phyloP scores from a whole-genome alignment of 35 echinoderm and acorn worm species.

The Holothuria glaberrima region DNA sequence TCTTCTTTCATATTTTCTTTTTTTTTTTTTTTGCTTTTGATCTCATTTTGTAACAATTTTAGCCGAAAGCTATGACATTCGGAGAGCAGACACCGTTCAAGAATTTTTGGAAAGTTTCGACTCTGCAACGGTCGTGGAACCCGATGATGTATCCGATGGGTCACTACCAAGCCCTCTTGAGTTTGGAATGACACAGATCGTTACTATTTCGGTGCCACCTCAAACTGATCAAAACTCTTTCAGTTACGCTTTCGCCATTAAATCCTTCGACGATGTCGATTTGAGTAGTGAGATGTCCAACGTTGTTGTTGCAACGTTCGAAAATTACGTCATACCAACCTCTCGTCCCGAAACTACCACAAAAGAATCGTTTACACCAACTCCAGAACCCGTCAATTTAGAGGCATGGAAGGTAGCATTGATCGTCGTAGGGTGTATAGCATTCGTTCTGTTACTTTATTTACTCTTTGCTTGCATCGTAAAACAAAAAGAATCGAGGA shows the following conservation, averaged over 20 bases:
- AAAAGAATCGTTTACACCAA: not conserved
- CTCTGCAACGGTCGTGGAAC: not conserved
- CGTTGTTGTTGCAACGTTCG: conserved; percentile 12
- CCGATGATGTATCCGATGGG: not conserved
- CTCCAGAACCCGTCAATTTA: not conserved
- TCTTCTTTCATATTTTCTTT: too few relatives aligned
- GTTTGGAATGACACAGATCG: conserved; percentile 13
- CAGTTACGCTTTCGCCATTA: conserved; percentile 22
- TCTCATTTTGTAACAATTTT: not conserved
- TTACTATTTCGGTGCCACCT: conserved; percentile 13
- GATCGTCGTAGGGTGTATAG: not conserved
- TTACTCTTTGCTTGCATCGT: not conserved
- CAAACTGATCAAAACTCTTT: not conserved
- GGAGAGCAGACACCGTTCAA: conserved; percentile 1
- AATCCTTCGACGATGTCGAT: not conserved
- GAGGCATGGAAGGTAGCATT: not conserved
- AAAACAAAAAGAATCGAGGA: not conserved
- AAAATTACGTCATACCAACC: not conserved
- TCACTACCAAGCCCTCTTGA: not conserved
- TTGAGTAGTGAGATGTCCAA: conserved; percentile 5
- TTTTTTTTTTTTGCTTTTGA: not conserved
- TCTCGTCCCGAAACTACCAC: not conserved
- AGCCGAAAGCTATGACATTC: conserved; percentile 23
- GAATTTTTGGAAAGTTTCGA: not conserved
- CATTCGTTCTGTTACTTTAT: not conserved